Conservation (phyloP, 2,888 invertebrate genomes). For the Luffia ferchaultella region DNA sequence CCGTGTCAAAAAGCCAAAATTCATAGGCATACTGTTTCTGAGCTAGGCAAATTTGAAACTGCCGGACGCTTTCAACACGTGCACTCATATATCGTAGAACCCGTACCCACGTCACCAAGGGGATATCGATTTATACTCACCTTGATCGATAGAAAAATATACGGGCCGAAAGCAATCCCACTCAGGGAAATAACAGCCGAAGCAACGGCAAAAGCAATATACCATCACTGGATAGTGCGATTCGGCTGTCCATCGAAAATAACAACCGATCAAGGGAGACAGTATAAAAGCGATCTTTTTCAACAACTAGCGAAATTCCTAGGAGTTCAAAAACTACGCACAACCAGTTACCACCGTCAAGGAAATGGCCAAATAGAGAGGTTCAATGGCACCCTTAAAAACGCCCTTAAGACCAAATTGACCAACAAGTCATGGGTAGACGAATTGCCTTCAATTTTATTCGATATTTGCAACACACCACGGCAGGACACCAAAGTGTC, state of each 20-base stretch:
- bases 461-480: constrained; percentile 15
- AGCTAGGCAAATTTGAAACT: background rate
- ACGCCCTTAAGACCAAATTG: constrained; percentile 16
- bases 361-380: constrained; percentile 34
- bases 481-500: constrained; percentile 14
- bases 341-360: constrained; percentile 29
- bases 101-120: background rate
- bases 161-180: constrained; percentile 12
- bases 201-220: constrained; percentile 23
- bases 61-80: background rate
- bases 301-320: constrained; percentile 13
- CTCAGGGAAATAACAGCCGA: constrained; percentile 21
- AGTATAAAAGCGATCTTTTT: constrained; percentile 30
- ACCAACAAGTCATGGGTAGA: constrained; percentile 8
- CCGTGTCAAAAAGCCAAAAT: background rate
- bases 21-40: background rate
- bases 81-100: background rate
- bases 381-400: constrained; percentile 30
- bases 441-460: constrained; percentile 12
- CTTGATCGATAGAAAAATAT: background rate
- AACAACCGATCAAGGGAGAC: constrained; percentile 29
- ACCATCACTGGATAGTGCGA: constrained; percentile 26
- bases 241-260: constrained; percentile 26
- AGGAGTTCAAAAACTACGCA: constrained; percentile 14
- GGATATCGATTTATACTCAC: constrained; percentile 19